phyloP scores from a whole-genome alignment of 2,797 vertebrate species.

The Alectoris magna region DNA sequence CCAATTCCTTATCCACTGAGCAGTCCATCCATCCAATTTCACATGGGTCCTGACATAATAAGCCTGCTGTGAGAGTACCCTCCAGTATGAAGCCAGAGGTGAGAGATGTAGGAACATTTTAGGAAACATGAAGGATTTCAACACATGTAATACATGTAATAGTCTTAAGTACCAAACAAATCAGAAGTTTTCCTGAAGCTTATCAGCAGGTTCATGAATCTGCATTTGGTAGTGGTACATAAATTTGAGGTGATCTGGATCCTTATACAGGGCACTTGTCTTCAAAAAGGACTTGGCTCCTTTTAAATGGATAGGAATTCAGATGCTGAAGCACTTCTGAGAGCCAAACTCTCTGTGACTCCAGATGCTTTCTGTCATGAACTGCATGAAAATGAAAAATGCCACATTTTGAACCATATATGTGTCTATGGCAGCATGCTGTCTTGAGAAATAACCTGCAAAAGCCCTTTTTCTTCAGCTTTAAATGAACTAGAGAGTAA shows the following conservation, averaged over 20 bases:
- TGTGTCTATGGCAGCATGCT: neutral
- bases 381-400: neutral
- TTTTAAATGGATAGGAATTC: neutral
- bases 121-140: neutral
- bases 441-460: neutral
- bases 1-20: neutral
- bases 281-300: neutral
- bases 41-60: neutral
- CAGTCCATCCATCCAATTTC: neutral
- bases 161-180: neutral
- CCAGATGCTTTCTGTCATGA: neutral
- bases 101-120: neutral
- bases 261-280: neutral
- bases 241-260: neutral
- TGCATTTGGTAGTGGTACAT: neutral
- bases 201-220: neutral
- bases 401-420: accelerated
- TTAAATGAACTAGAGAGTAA: neutral
- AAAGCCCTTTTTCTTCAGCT: neutral
- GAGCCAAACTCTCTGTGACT: neutral
- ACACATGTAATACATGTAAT: neutral
- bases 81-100: neutral
- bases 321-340: neutral
- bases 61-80: neutral
- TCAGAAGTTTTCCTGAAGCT: neutral